Evolutionary conservation across 35 echinoderm and acorn worm genomes (phyloP).

Genomic region (Diadema setosum): DNA sequence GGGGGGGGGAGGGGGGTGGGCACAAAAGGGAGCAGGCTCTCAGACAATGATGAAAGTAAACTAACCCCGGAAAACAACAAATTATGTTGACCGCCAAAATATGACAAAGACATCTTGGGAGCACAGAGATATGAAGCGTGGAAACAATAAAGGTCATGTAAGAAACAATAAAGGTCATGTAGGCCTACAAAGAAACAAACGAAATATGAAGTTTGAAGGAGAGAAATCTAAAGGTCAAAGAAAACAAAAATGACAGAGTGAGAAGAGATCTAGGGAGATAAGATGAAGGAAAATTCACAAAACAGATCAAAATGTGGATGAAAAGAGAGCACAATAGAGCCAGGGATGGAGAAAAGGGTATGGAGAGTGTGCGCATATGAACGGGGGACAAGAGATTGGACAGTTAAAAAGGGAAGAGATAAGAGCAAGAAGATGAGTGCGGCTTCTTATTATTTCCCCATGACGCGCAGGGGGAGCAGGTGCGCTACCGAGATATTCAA

Average conservation of each 20-base stretch:
- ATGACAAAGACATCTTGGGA: no score
- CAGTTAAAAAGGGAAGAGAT: not conserved
- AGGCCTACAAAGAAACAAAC: no score
- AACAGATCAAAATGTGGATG: not conserved
- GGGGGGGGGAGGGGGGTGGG: no score
- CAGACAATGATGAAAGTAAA: no score
- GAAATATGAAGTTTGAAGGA: no score
- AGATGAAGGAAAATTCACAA: not conserved
- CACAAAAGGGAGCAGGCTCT: no score
- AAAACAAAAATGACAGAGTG: not conserved
- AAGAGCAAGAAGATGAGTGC: no score
- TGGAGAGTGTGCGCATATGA: not conserved
- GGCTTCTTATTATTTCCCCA: not conserved
- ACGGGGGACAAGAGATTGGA: not conserved
- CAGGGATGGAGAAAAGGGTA: not conserved
- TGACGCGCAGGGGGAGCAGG: not conserved
- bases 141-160: no score
- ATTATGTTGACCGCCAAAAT: no score
- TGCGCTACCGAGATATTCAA: conserved; percentile 1
- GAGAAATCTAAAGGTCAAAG: not conserved
- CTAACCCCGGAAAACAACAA: no score
- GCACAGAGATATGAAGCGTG: no score
- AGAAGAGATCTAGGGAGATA: not conserved
- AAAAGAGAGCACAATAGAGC: not conserved
- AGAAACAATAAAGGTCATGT: no score